These are phyloP conservation scores for Acanthacorydalis orientalis DNA, from an alignment of 2,888 invertebrate species.

Conservation along the genomic window DNA sequence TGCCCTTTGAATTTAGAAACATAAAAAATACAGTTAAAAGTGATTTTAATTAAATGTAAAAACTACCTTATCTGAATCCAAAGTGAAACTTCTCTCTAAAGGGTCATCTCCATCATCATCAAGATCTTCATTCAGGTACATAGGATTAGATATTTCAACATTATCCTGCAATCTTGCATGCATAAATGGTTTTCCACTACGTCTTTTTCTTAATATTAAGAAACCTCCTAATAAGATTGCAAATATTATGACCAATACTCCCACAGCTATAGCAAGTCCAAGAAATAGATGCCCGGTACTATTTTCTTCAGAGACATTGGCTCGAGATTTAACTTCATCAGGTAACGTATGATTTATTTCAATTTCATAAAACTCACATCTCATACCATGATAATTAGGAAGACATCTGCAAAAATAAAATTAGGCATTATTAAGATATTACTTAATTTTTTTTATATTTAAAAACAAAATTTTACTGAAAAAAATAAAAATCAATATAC, in stretches of 20 bases:
- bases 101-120: constrained; percentile 46
- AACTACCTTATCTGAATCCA: constrained; percentile 42
- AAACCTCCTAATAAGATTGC: constrained; percentile 20
- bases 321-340: too few species aligned
- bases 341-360: too few species aligned
- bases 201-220: constrained; percentile 25
- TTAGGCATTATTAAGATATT: background rate
- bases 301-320: constrained; percentile 20
- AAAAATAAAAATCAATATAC: too few species aligned
- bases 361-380: constrained; percentile 16
- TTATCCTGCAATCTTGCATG: constrained; percentile 70
- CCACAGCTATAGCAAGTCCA: constrained; percentile 19
- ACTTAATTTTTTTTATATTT: too few species aligned
- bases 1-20: too few species aligned
- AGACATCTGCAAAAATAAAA: constrained; percentile 18
- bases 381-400: constrained; percentile 18
- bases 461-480: too few species aligned
- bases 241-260: constrained; percentile 18
- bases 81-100: constrained; percentile 28
- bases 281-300: constrained; percentile 19
- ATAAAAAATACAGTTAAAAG: background rate
- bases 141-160: constrained; percentile 73
- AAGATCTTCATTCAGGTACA: constrained; percentile 58
- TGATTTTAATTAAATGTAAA: background rate
- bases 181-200: constrained; percentile 44